These are phyloP conservation scores for Machaerirhynchus nigripectus DNA, from an alignment of 2,113 vertebrate genomes.

Conservation along the genomic window DNA sequence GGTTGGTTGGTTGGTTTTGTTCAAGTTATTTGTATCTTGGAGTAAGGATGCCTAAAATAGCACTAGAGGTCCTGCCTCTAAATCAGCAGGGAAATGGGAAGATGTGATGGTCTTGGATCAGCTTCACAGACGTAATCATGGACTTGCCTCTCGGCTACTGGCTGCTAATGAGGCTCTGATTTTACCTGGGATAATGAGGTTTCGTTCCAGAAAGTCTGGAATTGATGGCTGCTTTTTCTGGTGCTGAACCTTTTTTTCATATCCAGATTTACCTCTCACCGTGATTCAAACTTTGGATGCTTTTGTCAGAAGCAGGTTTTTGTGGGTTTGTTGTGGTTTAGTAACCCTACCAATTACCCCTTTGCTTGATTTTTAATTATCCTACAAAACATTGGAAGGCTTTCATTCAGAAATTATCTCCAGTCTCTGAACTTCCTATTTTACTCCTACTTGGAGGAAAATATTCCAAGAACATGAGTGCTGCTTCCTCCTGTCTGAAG, in stretches of 20 bases:
- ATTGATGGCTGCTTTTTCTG: not conserved
- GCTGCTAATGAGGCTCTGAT: not conserved
- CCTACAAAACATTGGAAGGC: not conserved
- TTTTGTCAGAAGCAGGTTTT: not conserved
- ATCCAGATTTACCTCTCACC: not conserved
- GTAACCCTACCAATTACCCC: not conserved
- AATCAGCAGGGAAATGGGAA: not conserved
- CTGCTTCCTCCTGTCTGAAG: not conserved
- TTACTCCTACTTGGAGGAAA: not conserved
- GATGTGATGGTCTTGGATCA: not conserved
- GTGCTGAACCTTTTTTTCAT: not conserved
- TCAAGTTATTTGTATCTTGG: not conserved
- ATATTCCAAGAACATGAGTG: not conserved
- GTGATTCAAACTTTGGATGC: not conserved
- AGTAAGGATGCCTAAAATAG: not conserved
- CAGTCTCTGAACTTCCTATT: not conserved
- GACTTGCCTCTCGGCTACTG: not conserved
- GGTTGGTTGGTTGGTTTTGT: not conserved
- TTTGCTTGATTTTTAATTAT: not conserved
- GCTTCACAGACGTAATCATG: not conserved
- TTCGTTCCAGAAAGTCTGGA: not conserved
- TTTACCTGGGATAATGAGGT: not conserved
- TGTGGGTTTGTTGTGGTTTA: not conserved
- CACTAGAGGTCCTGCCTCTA: not conserved
- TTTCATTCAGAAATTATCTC: not conserved